Conservation (phyloP, 2,888 invertebrate species). For the Macroteleia sp. region DNA sequence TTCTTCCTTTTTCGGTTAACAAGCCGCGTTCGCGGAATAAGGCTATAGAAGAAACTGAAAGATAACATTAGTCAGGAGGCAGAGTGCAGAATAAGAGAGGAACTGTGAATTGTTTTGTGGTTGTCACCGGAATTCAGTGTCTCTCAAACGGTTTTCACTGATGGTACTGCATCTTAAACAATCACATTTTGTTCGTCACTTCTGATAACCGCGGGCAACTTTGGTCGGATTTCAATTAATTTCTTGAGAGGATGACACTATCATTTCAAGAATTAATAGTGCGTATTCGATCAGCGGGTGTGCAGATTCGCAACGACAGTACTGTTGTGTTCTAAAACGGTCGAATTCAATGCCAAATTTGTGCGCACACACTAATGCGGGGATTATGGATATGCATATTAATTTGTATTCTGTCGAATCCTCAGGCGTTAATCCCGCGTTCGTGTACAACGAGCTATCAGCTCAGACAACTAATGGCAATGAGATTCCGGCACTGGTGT, state of each 20-base stretch:
- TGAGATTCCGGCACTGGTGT: constrained; percentile 71
- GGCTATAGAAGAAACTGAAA: no score
- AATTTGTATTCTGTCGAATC: constrained; percentile 65
- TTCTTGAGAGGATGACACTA: constrained; percentile 10
- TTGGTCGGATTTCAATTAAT: constrained; percentile 26
- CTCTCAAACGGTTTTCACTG: background rate
- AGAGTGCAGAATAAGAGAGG: no score
- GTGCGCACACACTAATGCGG: constrained; percentile 51
- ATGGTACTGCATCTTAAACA: background rate
- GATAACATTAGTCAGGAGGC: no score
- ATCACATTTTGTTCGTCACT: constrained; percentile 8
- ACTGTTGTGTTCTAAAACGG: constrained; percentile 10
- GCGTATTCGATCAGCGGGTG: constrained; percentile 30
- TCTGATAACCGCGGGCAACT: constrained; percentile 1
- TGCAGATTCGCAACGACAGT: constrained; percentile 26
- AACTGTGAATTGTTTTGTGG: no score
- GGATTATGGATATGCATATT: constrained; percentile 61
- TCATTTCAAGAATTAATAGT: constrained; percentile 43
- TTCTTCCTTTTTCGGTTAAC: no score
- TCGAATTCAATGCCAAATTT: constrained; percentile 35
- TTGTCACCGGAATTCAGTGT: no score
- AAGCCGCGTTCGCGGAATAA: no score
- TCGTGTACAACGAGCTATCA: constrained; percentile 71
- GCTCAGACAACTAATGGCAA: constrained; percentile 76
- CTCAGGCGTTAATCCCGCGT: constrained; percentile 71